Percentiles rank a stretch among this genome's conserved stretches.
Conservation (phyloP, 2,797 vertebrate genomes). For the Periophthalmus magnuspinnatus region DNA sequence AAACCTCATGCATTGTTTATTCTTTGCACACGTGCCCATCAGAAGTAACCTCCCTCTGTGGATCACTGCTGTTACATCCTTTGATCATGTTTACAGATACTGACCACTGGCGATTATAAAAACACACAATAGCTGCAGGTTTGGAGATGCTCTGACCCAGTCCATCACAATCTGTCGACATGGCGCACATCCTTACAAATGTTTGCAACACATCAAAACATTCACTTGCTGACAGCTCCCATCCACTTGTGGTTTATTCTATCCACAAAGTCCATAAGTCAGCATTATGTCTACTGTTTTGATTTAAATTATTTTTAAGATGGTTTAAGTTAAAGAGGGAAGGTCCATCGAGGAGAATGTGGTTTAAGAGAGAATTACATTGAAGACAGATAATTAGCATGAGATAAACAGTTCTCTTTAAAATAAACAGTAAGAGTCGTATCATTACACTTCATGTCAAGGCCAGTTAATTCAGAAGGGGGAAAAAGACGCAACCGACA, state of each 20-base stretch:
- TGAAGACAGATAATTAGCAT: constrained; percentile 46
- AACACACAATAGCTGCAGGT: neutral
- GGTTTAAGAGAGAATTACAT: constrained; percentile 52
- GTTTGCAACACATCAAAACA: neutral
- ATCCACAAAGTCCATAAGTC: neutral
- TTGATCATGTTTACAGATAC: too few relatives aligned
- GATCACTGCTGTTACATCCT: neutral
- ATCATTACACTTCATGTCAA: constrained; percentile 63
- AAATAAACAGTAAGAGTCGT: constrained; percentile 56
- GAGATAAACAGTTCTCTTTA: constrained; percentile 55
- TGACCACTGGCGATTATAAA: neutral
- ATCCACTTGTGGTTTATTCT: too few relatives aligned
- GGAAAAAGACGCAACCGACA: constrained; percentile 63
- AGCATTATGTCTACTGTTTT: constrained; percentile 4
- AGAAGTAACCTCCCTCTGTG: neutral
- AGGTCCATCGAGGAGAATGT: constrained; percentile 40
- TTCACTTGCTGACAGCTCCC: neutral
- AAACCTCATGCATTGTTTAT: too few relatives aligned
- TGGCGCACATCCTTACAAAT: neutral
- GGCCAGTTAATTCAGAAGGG: constrained; percentile 60
- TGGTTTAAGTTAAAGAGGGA: neutral
- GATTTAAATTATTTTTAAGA: neutral
- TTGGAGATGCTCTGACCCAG: neutral
- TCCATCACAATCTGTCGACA: too few relatives aligned
- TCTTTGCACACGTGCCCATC: too few relatives aligned